Base-by-base conservation (phyloP, 2,113 vertebrate genomes). In the Prietella phreatophila region DNA sequence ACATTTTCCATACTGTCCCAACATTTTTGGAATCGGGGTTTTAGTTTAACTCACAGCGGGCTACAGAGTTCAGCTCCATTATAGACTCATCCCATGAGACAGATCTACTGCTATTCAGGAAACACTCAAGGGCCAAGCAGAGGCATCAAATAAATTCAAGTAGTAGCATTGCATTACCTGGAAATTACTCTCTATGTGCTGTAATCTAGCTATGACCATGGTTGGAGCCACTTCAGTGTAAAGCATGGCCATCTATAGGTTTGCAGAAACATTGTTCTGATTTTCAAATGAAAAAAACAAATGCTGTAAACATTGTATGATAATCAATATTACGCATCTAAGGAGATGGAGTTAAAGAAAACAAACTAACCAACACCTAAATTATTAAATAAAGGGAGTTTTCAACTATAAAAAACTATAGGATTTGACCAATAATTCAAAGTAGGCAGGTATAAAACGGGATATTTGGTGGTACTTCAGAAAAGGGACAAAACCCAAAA, bases 11-110 rank as follows among this genome's bases (percentile, higher is more conserved):
- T 42, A 42, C 39, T 42, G 39, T 42, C 39, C 39, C 39, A 42
- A 42, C 39, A 42, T 42, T 42, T 42, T 42, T 42, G 39, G 39
- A 42, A 42, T 42, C 5, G 39, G 3, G 39, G 39, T 42, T 42
- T 3, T 42, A 42, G 86, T n/a, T 75, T 42, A 61, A 82, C 69
- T 89, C 65, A 89, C 75, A 36, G 19, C 67, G 33, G 27, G 75
- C 75, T 88, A 60, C 75, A n/a, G 27, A 19, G 85, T 87, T 90
- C 87, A 90, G 87, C 65, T 56, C 85, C 81, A 90, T 88, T 90
- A 88, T 19, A 30, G 61, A 84, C 61, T 79, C 55, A 75, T 86
- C 81, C 89, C 84, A 73, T 63, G 83, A 56, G 84, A 67, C 81
- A 73, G 13, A 83, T 88, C 80, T 84, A 53, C 71, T 39, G 30